phyloP scores from a whole-genome alignment of 2,113 vertebrate species.

The Siniperca chuatsi region DNA sequence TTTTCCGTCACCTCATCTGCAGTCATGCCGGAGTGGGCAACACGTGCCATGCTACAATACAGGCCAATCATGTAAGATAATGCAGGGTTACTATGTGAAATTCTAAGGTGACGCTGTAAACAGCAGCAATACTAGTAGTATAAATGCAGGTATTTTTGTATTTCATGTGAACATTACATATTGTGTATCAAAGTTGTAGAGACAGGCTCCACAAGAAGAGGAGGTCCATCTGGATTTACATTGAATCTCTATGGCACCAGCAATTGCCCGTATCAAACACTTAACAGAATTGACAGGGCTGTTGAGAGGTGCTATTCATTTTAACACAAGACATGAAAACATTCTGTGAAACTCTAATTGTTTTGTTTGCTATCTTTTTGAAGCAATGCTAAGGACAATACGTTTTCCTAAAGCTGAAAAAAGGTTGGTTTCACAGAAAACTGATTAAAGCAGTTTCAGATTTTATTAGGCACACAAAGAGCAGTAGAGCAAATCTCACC shows the following conservation, averaged over 20 bases:
- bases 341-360: neutral
- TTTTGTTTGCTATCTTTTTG: neutral
- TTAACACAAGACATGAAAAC: neutral
- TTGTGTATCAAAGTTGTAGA: conserved; percentile 81
- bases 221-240: conserved; percentile 79
- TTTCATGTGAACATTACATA: neutral
- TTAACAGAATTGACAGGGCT: conserved; percentile 58
- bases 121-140: too few species aligned
- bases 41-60: conserved; percentile 83
- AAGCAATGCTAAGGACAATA: neutral
- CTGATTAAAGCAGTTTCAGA: neutral
- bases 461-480: neutral
- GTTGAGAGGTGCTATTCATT: conserved; percentile 64
- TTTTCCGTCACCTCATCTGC: conserved; percentile 86
- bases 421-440: neutral
- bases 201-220: conserved; percentile 71
- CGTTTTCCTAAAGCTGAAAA: neutral
- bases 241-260: conserved; percentile 76
- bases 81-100: neutral
- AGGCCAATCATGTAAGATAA: neutral
- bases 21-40: conserved; percentile 88
- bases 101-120: neutral
- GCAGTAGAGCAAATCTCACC: conserved; percentile 79
- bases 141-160: neutral
- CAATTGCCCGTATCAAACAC: conserved; percentile 62